phyloP scores from a whole-genome alignment of 2,888 invertebrate genomes.

The Itoplectis maculator region DNA sequence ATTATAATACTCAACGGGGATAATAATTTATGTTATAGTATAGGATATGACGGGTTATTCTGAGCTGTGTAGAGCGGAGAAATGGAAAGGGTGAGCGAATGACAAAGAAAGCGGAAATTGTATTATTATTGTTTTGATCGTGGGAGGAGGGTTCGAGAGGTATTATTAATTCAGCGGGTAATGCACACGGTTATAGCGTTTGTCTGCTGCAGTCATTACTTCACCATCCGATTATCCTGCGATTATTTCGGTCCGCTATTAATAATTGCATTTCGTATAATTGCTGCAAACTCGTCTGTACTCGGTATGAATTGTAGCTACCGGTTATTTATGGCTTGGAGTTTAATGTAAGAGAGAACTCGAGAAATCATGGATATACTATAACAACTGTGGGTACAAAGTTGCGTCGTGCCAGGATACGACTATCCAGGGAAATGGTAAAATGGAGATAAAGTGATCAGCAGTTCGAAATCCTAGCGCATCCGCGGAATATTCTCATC shows the following conservation, averaged over 20 bases:
- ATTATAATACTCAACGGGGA: constrained; percentile 57
- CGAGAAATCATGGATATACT: not conserved
- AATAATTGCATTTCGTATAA: constrained; percentile 47
- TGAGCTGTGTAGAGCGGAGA: constrained; percentile 21
- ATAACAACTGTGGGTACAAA: not conserved
- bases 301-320: constrained; percentile 22
- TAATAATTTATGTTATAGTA: constrained; percentile 58
- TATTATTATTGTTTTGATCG: constrained; percentile 49
- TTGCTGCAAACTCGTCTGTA: constrained; percentile 16
- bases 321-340: constrained; percentile 2
- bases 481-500: constrained; percentile 4
- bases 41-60: constrained; percentile 41
- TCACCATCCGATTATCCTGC: constrained; percentile 25
- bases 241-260: constrained; percentile 37
- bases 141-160: not conserved
- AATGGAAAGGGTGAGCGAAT: not conserved
- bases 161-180: constrained; percentile 41
- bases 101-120: constrained; percentile 27
- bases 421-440: constrained; percentile 19
- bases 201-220: constrained; percentile 1
- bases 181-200: constrained; percentile 19
- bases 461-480: constrained; percentile 6
- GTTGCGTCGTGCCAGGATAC: not conserved
- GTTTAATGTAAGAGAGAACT: not conserved
- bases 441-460: constrained; percentile 27